Conservation (phyloP, 2,797 vertebrate species). For the Petrocephalus schoutedeni region DNA sequence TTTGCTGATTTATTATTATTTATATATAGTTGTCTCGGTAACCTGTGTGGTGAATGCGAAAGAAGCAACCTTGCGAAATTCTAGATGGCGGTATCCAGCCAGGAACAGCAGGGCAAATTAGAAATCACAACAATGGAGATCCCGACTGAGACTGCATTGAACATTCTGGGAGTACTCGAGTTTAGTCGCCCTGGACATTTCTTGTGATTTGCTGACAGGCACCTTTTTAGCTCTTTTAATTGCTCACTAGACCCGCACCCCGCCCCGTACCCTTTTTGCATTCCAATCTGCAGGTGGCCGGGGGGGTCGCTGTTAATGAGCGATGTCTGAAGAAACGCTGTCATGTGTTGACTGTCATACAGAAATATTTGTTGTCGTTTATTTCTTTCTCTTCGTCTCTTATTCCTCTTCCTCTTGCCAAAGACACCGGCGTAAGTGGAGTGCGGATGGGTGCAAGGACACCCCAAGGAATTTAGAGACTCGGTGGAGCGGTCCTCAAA, state of each 20-base stretch:
- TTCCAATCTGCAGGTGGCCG: background rate
- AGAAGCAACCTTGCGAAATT: background rate
- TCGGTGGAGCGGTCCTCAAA: background rate
- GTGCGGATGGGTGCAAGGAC: background rate
- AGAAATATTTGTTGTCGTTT: conserved; percentile 2
- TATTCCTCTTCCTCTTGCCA: background rate
- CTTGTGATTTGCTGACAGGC: background rate
- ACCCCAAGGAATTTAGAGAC: background rate
- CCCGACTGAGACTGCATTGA: background rate
- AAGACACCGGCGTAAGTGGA: background rate
- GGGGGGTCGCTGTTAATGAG: background rate
- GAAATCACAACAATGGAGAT: background rate
- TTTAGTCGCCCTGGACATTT: background rate
- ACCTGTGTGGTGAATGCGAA: background rate
- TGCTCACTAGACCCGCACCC: background rate
- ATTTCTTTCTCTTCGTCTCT: background rate
- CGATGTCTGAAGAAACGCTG: background rate
- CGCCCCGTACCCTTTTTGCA: background rate
- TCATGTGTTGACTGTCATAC: background rate
- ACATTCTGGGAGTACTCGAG: background rate
- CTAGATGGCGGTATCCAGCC: background rate
- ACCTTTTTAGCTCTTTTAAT: background rate
- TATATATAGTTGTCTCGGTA: background rate
- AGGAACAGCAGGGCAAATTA: background rate
- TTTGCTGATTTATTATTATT: background rate